A percentile compares a stretch with the other conserved stretches of the same genome.
These are phyloP conservation scores for Xiphias gladius DNA, from an alignment of 2,113 vertebrate species.

Conservation along the genomic window DNA sequence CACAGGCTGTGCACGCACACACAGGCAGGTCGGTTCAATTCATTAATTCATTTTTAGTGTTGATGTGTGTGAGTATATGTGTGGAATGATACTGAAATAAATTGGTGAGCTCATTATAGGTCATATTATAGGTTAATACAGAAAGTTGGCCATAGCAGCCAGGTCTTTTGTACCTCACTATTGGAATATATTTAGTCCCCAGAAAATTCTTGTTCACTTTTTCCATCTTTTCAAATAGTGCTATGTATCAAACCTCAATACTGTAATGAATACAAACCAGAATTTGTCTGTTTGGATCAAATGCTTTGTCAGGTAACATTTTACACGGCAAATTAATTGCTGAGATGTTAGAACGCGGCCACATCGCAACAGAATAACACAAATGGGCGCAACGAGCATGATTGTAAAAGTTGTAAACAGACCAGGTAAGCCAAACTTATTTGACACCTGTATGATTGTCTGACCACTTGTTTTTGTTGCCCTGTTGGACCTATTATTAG, in stretches of 20 bases:
- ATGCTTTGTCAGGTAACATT: background rate
- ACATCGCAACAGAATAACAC: background rate
- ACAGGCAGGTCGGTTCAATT: slow-evolving; percentile 38
- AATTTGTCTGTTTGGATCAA: background rate
- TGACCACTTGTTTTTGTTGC: background rate
- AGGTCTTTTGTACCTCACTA: background rate
- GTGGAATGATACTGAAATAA: slow-evolving; percentile 45
- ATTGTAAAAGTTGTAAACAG: background rate
- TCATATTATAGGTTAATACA: slow-evolving; percentile 20
- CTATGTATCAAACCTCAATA: background rate
- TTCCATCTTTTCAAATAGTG: background rate
- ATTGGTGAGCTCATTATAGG: slow-evolving; percentile 24
- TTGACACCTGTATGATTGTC: background rate
- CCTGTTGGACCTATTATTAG: background rate
- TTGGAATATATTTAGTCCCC: background rate
- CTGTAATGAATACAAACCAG: background rate
- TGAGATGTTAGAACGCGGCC: background rate
- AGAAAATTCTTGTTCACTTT: too few species aligned
- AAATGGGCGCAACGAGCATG: background rate
- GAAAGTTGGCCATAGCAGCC: background rate
- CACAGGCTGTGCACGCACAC: slow-evolving; percentile 64
- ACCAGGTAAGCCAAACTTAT: background rate
- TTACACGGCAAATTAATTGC: background rate
- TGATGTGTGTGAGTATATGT: slow-evolving; percentile 30
- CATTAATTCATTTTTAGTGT: slow-evolving; percentile 44